Base-by-base conservation (phyloP, 2,888 invertebrate species). In the Amphipyra berbera region DNA sequence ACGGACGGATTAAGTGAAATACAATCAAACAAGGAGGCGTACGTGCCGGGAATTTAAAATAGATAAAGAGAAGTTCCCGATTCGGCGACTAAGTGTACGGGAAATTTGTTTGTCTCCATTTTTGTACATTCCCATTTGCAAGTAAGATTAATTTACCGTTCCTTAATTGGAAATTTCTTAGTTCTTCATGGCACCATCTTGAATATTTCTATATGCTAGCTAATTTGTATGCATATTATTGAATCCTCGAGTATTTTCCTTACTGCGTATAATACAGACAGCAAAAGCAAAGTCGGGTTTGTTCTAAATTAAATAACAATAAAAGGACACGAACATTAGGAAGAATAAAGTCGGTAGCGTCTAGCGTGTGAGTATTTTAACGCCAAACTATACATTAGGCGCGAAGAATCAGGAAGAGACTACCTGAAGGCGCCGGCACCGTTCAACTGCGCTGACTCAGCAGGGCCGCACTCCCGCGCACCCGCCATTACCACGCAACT, bases 1-100 rank as follows among this genome's bases (percentile, higher is more conserved):
- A 93, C 91, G 90, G 83, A 87, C 85, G 92, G 88, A 89, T 92
- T 92, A 91, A 92, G 92, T 93, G 90, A 92, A 94, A 93, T 91
- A 90, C 88, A 90, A 90, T 91, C 90, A 90, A 92, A 91, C 88
- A 88, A 89, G 87, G 86, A 88, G 88, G 84, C 87, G 88, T 87
- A 85, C 87, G 89, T 88, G 89, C 81, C 78, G 79, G 67, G 85
- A 86, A 88, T 87, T 85, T 83, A 81, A 88, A 90, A 85, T 82
- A 85, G 82, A 86, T 82, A 82, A 82, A 83, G 77, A 73, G 73
- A 69, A 76, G 64, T 82, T 78, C 76, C 82, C 76, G 76, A 82
- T 82, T 73, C 70, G 74, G 83, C 81, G 81, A 79, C 81, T 73
- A 79, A 81, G 77, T 79, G 78, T 79, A 73, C 60, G 78, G 75